phyloP scores from a whole-genome alignment of 2,797 vertebrate species.

The Artibeus lituratus region DNA sequence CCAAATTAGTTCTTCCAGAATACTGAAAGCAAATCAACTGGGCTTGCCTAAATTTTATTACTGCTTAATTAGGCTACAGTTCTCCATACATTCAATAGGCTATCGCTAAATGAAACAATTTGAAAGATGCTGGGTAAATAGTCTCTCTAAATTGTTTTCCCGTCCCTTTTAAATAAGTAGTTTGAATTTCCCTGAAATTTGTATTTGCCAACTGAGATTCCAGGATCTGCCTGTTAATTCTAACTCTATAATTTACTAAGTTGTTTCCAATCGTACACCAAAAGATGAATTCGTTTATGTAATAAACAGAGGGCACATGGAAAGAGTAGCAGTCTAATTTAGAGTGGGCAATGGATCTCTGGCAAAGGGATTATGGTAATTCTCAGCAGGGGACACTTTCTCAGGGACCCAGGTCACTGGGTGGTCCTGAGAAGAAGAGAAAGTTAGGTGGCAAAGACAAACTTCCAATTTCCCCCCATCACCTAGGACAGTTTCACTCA shows the following conservation, averaged over 20 bases:
- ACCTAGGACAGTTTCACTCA: not conserved
- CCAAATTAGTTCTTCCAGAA: slow-evolving; percentile 22
- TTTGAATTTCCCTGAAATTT: not conserved
- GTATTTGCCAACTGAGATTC: not conserved
- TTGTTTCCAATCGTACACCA: not conserved
- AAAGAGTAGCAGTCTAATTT: not conserved
- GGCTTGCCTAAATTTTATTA: not conserved
- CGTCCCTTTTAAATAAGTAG: not conserved
- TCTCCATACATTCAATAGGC: not conserved
- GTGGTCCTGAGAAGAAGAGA: not conserved
- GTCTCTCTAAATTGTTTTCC: not conserved
- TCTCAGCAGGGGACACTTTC: not conserved
- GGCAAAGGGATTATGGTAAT: not conserved
- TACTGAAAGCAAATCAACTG: not conserved
- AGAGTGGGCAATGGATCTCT: not conserved
- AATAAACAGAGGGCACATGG: not conserved
- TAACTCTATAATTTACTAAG: not conserved
- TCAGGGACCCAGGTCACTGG: not conserved
- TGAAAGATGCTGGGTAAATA: not conserved
- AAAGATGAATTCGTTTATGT: not conserved
- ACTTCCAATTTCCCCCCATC: not conserved
- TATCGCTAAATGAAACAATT: not conserved
- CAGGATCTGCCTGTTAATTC: not conserved
- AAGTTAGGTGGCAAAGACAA: not conserved
- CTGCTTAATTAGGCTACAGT: not conserved